A percentile compares a stretch with the other conserved stretches of the same genome.
Evolutionary conservation across 1,140 invertebrate genomes (phyloP).

Genomic region (Drosophila varians): DNA sequence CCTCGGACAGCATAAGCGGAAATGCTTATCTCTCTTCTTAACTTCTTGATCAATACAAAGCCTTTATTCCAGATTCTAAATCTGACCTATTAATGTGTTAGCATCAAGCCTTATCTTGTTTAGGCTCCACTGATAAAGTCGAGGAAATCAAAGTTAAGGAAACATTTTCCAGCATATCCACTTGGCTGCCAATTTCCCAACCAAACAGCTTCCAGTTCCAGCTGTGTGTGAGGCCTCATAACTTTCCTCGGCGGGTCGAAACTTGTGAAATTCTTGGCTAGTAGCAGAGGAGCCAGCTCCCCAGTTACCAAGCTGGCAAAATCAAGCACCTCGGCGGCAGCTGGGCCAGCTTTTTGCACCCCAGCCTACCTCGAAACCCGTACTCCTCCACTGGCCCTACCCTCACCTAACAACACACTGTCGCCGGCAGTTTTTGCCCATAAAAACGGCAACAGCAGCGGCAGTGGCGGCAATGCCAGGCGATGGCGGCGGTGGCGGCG

Average conservation of each 20-base stretch:
- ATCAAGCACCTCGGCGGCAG: conserved; percentile 55
- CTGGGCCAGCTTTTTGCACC: conserved; percentile 49
- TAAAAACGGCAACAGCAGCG: conserved; percentile 67
- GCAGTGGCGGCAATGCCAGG: conserved; percentile 48
- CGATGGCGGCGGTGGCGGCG: conserved; percentile 45
- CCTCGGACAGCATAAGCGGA: not conserved
- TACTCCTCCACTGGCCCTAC: not conserved
- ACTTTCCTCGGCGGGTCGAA: conserved; percentile 61
- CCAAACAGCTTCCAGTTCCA: conserved; percentile 39
- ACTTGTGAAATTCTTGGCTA: conserved; percentile 74
- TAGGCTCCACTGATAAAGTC: not conserved
- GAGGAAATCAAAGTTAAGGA: conserved; percentile 24
- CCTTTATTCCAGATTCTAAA: conserved; percentile 19
- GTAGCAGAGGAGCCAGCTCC: conserved; percentile 43
- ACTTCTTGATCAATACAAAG: conserved; percentile 17
- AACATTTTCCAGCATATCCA: conserved; percentile 36
- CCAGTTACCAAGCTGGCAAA: conserved; percentile 28
- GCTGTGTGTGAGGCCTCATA: conserved; percentile 51
- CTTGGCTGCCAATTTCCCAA: conserved; percentile 40
- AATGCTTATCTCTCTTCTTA: not conserved
- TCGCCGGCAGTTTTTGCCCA: conserved; percentile 71
- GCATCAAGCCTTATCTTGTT: conserved; percentile 22
- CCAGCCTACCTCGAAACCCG: not conserved
- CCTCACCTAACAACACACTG: conserved; percentile 33
- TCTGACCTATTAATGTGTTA: conserved; percentile 30